Evolutionary conservation across 2,113 vertebrate genomes (phyloP).

Genomic region (Callaeas wilsoni): DNA sequence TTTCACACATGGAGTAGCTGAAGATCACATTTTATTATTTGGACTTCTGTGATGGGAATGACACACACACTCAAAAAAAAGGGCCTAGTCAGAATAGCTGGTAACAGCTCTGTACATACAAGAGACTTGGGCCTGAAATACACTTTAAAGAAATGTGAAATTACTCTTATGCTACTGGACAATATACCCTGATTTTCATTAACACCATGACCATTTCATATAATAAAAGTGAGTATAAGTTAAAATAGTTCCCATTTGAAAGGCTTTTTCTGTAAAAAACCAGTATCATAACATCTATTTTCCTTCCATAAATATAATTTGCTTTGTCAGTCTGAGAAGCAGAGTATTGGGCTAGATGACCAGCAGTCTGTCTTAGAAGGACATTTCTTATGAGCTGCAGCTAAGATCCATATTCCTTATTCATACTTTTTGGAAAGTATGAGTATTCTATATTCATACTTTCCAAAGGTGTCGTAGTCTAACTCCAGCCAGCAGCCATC

Average conservation of each 20-base stretch:
- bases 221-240: not conserved
- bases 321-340: not conserved
- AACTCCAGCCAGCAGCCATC: not conserved
- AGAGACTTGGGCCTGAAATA: not conserved
- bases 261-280: not conserved
- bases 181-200: not conserved
- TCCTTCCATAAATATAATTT: not conserved
- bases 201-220: not conserved
- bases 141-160: not conserved
- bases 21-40: not conserved
- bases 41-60: not conserved
- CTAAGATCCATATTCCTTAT: not conserved
- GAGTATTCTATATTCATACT: too few species aligned
- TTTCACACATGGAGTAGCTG: not conserved
- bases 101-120: not conserved
- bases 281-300: not conserved
- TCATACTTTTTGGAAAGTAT: too few species aligned
- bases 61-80: accelerated
- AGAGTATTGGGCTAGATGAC: not conserved
- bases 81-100: not conserved
- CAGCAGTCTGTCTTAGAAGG: not conserved
- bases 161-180: not conserved
- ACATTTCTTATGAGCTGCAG: not conserved
- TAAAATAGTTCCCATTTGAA: not conserved
- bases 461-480: not conserved